Conservation (phyloP, 2,888 invertebrate species). For the Cyrtodaria siliqua region DNA sequence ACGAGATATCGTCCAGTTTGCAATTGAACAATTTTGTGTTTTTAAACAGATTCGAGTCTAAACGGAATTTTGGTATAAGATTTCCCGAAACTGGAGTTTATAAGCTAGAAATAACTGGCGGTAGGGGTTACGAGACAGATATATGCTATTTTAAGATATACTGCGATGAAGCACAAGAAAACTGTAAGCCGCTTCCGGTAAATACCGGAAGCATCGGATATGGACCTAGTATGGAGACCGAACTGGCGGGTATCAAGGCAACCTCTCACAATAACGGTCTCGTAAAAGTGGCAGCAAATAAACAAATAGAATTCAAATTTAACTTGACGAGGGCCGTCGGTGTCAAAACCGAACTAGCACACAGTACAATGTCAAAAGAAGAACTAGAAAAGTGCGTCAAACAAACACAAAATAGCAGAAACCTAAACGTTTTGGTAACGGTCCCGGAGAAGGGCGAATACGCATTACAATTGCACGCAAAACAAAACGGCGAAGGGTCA, state of each 20-base stretch:
- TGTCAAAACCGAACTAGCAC: too few species aligned
- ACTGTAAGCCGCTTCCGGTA: constrained; percentile 43
- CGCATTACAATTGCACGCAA: constrained; percentile 52
- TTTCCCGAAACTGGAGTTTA: constrained; percentile 51
- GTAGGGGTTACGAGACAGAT: too few species aligned
- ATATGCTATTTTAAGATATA: constrained; percentile 55
- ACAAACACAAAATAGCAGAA: too few species aligned
- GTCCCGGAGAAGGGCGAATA: constrained; percentile 63
- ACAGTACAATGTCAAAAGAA: too few species aligned
- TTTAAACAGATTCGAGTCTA: constrained; percentile 23
- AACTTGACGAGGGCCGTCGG: constrained; percentile 13
- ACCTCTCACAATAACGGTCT: constrained; percentile 47
- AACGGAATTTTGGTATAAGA: constrained; percentile 35
- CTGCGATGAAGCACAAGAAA: constrained; percentile 37
- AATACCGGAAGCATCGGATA: constrained; percentile 51
- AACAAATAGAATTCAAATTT: constrained; percentile 39
- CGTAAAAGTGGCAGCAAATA: constrained; percentile 32
- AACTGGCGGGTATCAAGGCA: constrained; percentile 26
- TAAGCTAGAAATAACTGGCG: constrained; percentile 40
- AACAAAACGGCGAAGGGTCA: constrained; percentile 33
- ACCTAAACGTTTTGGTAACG: too few species aligned
- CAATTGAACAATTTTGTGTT: too few species aligned
- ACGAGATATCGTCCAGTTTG: too few species aligned
- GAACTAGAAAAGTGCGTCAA: too few species aligned
- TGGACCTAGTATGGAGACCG: constrained; percentile 46